phyloP scores from a whole-genome alignment of 2,113 vertebrate species.

The Syrmaticus mikado region DNA sequence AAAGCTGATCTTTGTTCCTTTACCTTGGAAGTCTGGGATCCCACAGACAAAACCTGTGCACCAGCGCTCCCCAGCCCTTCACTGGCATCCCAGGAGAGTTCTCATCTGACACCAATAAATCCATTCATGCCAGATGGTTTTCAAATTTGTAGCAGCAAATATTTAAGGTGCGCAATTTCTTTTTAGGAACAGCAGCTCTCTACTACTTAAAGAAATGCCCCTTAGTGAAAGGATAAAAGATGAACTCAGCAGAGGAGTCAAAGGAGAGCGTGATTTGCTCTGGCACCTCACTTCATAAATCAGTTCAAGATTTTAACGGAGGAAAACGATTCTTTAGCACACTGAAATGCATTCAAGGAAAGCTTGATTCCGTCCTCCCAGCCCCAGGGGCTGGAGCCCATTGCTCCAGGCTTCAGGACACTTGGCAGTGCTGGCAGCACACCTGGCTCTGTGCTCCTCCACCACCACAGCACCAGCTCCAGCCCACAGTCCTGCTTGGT shows the following conservation, averaged over 20 bases:
- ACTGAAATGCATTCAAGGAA: not conserved
- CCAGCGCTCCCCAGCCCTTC: not conserved
- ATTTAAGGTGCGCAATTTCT: slow-evolving; percentile 33
- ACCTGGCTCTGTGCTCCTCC: rapidly evolving
- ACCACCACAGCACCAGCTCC: not conserved
- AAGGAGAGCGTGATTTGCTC: not conserved
- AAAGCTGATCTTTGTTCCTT: slow-evolving; percentile 37
- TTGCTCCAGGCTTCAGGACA: rapidly evolving
- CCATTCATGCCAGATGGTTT: not conserved
- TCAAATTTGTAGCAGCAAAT: not conserved
- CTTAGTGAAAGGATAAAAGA: not conserved
- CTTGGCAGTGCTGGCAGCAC: rapidly evolving
- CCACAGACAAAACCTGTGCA: slow-evolving; percentile 33
- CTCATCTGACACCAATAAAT: not conserved
- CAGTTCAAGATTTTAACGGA: not conserved
- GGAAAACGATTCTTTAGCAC: not conserved
- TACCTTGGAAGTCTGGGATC: slow-evolving; percentile 5
- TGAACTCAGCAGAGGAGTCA: not conserved
- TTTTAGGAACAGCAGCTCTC: not conserved
- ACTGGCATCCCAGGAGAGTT: not conserved
- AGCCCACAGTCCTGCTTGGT: not conserved
- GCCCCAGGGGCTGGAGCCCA: not conserved
- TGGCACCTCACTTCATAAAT: not conserved
- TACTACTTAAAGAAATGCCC: not conserved
- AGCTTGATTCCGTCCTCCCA: not conserved